Base-by-base conservation (phyloP, 2,797 vertebrate genomes). In the Rhinella marina region DNA sequence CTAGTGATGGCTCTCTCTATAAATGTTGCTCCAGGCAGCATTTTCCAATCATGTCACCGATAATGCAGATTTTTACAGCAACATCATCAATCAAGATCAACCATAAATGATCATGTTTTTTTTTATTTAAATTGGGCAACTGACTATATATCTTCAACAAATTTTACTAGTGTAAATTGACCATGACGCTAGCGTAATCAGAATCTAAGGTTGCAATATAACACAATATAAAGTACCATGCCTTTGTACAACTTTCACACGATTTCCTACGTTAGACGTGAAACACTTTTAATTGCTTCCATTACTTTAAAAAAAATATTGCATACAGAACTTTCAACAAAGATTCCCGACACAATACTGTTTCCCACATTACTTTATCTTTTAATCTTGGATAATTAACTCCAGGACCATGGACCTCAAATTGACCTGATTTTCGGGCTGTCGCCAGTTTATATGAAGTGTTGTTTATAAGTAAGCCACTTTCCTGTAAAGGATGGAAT, bases 371-470 rank as follows among this genome's bases (percentile, higher is more conserved):
- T 79, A 29, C 19, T 79, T 86, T 81, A 81, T 80, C 85, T 86
- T 86, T 86, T 86, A 50, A 80, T 81, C 66, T 73, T 75, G 50
- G 52, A 87, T 87, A 87, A 87, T 87, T 87, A 87, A 81, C 66
- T 87, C 85, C 85, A 87, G 85, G 56, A 87, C 64, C 79, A 87
- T 17, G 27, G 83, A 32, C 85, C 85, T 81, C 62, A 81, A 86
- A 81, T 70, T 86, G 85, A 87, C 64, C 85, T 87, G 54, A 72
- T 73, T 86, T 73, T 72, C n/a, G 19, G 52, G 19, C 64, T 73
- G 64, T 80, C 64, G 64, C 56, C 85, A 81, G 59, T 72, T 81
- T 81, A 81, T 68, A 81, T 73, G 56, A 52, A 73, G 61, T 81
- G 73, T 50, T 70, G 77, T 80, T 86, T 81, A 61, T 70, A 41